Conservation (phyloP, 2,113 vertebrate species). For the Ceyx melanurus region DNA sequence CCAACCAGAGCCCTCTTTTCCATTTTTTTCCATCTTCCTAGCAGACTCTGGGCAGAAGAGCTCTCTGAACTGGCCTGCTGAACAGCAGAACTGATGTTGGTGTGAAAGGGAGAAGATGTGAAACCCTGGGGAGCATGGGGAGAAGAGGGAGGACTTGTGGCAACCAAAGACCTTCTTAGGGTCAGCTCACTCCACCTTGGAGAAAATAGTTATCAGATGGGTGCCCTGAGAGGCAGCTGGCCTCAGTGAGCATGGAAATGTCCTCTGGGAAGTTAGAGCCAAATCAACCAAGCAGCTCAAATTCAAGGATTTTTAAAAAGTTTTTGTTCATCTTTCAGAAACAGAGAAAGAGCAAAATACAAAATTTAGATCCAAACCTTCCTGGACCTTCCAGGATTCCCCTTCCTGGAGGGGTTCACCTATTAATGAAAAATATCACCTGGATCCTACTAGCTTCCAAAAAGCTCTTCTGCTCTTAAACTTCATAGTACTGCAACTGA, state of each 20-base stretch:
- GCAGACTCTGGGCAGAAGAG: background rate
- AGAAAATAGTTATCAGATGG: background rate
- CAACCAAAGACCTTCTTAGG: background rate
- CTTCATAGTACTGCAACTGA: background rate
- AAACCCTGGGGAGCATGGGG: fast-evolving
- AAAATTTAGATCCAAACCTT: background rate
- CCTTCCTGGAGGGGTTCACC: background rate
- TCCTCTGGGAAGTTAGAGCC: background rate
- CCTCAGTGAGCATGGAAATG: background rate
- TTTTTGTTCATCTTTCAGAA: background rate
- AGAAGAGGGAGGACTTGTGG: background rate
- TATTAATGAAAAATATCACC: background rate
- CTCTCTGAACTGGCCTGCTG: background rate
- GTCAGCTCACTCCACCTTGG: background rate
- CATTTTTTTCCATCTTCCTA: background rate
- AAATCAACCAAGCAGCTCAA: background rate
- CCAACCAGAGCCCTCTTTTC: background rate
- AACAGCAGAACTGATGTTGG: background rate
- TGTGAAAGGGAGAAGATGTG: background rate
- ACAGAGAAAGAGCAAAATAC: background rate
- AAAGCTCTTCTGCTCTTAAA: background rate
- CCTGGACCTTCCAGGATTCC: background rate
- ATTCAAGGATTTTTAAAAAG: background rate
- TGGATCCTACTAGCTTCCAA: background rate
- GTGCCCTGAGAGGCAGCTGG: background rate